Evolutionary conservation across 2,113 vertebrate genomes (phyloP), one percentile per base, ranked within the genome.

Genomic region (Madoqua kirkii): DNA sequence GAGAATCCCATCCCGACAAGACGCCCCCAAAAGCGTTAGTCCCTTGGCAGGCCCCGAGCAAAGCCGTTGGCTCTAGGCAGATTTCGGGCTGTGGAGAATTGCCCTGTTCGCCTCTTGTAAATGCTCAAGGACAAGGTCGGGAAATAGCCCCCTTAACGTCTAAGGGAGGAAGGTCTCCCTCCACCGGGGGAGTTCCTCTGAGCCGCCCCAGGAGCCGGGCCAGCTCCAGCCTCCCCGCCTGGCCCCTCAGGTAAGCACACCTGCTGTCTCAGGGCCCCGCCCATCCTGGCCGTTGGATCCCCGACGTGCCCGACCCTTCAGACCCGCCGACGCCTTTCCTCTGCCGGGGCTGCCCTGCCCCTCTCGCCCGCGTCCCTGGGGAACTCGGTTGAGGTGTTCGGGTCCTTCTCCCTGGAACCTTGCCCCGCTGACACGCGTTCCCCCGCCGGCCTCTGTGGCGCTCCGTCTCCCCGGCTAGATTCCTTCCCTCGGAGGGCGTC

Each of bases 121-220:
- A 52, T 33, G 86, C 67, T 95, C 96, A 96, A 97, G 97, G 97
- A 84, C 98, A 87, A 94, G 79, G 97, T 96, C 57, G 89, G 83
- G 87, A 33, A 25, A 21, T 36, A 43, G 78, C 71, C 36, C 97
- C 76, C 82, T 83, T 13, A 7, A 67, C 29, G 31, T 52, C 89
- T 52, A 9, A 1, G 40, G 36, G 55, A 71, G 78, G 55, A 33
- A 54, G 45, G 50, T 48, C 29, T 40, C 31, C 45, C 67, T 76
- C 31, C 54, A 33, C n/a, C 52, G 7, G 48, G 43, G n/a, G 50
- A 33, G 62, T 29, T 71, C 14, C 27, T 29, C 12, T 21, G 76
- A 74, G 25, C 21, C 36, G 48, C 36, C 82, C 76, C 89, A 13
- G 52, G 45, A 40, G 60, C 36, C 89, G 11, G 76, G 84, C 62